phyloP scores from a whole-genome alignment of 2,113 vertebrate genomes.

The Redunca redunca region DNA sequence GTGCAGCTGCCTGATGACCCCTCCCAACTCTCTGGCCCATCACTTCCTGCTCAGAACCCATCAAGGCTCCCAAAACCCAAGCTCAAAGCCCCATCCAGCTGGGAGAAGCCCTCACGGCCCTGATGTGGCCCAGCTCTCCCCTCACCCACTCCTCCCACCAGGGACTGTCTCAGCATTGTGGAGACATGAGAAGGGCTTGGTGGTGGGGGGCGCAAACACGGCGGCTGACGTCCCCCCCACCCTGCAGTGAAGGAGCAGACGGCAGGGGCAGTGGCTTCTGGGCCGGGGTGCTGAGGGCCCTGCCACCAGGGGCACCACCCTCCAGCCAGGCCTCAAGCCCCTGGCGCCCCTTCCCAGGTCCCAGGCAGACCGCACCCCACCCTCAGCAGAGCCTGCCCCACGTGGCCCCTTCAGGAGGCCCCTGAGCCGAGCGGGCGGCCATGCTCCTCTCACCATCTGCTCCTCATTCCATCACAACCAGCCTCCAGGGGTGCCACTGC shows the following conservation, averaged over 20 bases:
- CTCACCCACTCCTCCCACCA: not conserved
- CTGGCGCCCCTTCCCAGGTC: not conserved
- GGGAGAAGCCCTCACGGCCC: not conserved
- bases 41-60: not conserved
- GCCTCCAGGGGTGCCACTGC: not conserved
- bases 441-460: not conserved
- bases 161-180: not conserved
- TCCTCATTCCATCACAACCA: not conserved
- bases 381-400: not conserved
- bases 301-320: accelerated
- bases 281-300: not conserved
- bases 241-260: not conserved
- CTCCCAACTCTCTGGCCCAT: too few species aligned
- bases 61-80: not conserved
- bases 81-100: not conserved
- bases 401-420: not conserved
- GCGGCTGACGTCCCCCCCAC: not conserved
- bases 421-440: not conserved
- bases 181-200: not conserved
- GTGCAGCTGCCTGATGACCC: not conserved
- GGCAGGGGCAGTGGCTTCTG: not conserved
- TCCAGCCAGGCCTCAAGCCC: not conserved
- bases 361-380: not conserved
- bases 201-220: accelerated
- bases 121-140: too few species aligned